phyloP scores from a whole-genome alignment of 2,797 vertebrate genomes.

The Apogon hyalosoma region DNA sequence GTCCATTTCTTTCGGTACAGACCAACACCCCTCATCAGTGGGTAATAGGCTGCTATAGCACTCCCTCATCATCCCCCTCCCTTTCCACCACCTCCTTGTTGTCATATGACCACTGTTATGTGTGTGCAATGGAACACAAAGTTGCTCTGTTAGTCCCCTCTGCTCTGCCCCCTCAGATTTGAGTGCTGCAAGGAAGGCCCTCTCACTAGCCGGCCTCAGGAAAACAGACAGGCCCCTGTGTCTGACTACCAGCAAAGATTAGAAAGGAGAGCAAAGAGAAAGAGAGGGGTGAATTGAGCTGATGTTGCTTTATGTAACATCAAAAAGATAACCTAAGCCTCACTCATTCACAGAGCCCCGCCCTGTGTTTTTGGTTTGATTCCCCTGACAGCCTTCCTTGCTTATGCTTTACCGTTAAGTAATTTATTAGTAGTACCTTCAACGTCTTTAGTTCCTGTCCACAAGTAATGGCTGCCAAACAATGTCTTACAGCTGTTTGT shows the following conservation, averaged over 20 bases:
- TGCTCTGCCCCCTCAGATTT: slow-evolving; percentile 75
- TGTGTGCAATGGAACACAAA: slow-evolving; percentile 80
- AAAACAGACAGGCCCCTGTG: slow-evolving; percentile 73
- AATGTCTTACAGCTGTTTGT: slow-evolving; percentile 38
- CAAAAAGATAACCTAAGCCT: slow-evolving; percentile 60
- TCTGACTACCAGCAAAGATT: slow-evolving; percentile 56
- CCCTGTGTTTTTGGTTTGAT: slow-evolving; percentile 48
- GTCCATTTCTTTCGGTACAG: slow-evolving; percentile 26
- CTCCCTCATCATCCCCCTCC: slow-evolving; percentile 55
- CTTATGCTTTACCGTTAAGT: slow-evolving; percentile 28
- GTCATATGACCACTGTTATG: slow-evolving; percentile 86
- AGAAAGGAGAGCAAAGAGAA: slow-evolving; percentile 55
- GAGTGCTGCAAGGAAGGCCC: slow-evolving; percentile 70
- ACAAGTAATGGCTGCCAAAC: slow-evolving; percentile 43
- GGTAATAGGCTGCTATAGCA: slow-evolving; percentile 40
- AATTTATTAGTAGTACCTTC: slow-evolving; percentile 43
- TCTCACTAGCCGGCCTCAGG: slow-evolving; percentile 59
- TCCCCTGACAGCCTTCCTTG: slow-evolving; percentile 22
- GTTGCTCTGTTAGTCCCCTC: slow-evolving; percentile 82
- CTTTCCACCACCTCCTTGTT: slow-evolving; percentile 75
- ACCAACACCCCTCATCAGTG: slow-evolving; percentile 43
- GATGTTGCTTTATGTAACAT: slow-evolving; percentile 63
- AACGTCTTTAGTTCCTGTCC: slow-evolving; percentile 16
- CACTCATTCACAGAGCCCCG: slow-evolving; percentile 40
- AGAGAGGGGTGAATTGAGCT: slow-evolving; percentile 43